Conservation (phyloP, 37 sponge, comb jelly and placozoan species). For the Lycopodina hypogea region DNA sequence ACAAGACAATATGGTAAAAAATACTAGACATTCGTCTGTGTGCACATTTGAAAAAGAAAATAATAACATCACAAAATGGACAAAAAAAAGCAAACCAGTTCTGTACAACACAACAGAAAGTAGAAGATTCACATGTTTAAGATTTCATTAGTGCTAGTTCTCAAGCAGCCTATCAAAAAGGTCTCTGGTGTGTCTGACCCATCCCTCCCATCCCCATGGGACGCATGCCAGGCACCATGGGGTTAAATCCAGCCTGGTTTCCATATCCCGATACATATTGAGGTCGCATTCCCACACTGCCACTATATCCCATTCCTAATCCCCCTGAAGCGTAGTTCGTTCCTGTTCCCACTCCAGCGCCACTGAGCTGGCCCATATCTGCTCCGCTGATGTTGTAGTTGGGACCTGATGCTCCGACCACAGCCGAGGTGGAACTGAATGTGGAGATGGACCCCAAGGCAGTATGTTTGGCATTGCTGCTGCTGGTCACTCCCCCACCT, state of each 20-base stretch:
- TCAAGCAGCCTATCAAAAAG: slow-evolving; percentile 9
- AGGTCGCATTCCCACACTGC: slow-evolving; percentile 12
- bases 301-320: slow-evolving; percentile 20
- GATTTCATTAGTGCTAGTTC: too few species aligned
- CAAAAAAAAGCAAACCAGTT: too few species aligned
- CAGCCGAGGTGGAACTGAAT: neutral
- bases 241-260: neutral
- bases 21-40: too few species aligned
- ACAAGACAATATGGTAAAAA: too few species aligned
- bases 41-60: too few species aligned
- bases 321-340: slow-evolving; percentile 32
- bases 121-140: too few species aligned
- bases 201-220: slow-evolving; percentile 13
- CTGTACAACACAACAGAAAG: too few species aligned
- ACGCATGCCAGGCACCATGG: slow-evolving; percentile 7
- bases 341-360: slow-evolving; percentile 63
- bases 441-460: neutral
- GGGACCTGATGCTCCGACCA: neutral
- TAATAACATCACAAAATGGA: too few species aligned
- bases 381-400: slow-evolving; percentile 48
- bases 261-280: neutral
- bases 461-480: neutral
- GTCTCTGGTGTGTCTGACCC: slow-evolving; percentile 31
- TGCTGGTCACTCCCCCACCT: neutral
- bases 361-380: slow-evolving; percentile 30